phyloP scores from a whole-genome alignment of 2,797 vertebrate genomes.

The Aratinga solstitialis region DNA sequence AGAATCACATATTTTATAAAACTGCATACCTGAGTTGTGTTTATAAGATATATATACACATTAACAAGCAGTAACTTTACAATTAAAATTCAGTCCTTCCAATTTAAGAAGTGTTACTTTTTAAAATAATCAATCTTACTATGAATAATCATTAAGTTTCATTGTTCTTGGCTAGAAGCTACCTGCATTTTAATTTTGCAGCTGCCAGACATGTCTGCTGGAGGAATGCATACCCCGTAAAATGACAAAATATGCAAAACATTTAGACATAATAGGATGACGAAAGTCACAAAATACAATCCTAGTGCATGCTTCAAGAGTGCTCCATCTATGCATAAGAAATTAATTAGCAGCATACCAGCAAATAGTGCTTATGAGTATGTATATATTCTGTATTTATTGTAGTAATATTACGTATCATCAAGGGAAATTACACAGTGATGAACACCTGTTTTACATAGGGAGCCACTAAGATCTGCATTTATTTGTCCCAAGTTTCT shows the following conservation, averaged over 20 bases:
- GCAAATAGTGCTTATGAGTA: background rate
- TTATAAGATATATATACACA: background rate
- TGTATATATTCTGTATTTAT: conserved; percentile 39
- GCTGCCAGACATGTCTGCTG: background rate
- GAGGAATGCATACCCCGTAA: background rate
- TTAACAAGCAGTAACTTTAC: background rate
- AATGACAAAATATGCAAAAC: background rate
- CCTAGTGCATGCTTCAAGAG: background rate
- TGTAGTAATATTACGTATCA: background rate
- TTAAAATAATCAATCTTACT: background rate
- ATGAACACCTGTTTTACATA: conserved; percentile 53
- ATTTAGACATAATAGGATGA: background rate
- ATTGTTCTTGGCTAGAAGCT: background rate
- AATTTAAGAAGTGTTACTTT: background rate
- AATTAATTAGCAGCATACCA: background rate
- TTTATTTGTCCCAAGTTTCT: conserved; percentile 32
- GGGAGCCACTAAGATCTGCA: background rate
- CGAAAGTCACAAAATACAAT: background rate
- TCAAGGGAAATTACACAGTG: conserved; percentile 55
- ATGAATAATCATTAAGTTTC: background rate
- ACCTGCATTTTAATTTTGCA: background rate
- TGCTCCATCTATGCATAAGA: background rate
- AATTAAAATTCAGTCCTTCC: background rate
- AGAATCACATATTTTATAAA: background rate
- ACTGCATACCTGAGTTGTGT: background rate